These are phyloP conservation scores for Heliothis virescens DNA, from an alignment of 1,140 invertebrate species.

Conservation along the genomic window DNA sequence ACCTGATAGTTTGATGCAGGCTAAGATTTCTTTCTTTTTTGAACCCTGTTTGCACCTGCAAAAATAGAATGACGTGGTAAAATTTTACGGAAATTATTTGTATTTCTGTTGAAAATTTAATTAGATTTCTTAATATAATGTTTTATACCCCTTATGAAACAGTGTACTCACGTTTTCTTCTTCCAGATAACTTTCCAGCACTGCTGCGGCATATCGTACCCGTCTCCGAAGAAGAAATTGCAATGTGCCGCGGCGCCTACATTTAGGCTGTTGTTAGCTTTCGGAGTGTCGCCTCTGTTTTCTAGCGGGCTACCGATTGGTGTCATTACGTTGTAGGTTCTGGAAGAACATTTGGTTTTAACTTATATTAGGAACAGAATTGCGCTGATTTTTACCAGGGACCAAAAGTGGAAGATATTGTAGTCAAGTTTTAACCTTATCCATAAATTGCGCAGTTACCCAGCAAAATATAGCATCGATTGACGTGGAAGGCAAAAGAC, in stretches of 20 bases:
- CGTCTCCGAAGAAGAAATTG: slow-evolving; percentile 72
- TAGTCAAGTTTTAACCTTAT: no score
- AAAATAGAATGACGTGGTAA: slow-evolving; percentile 32
- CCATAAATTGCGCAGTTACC: neutral
- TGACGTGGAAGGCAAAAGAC: no score
- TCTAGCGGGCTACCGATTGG: slow-evolving; percentile 71
- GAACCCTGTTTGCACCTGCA: slow-evolving; percentile 80
- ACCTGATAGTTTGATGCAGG: slow-evolving; percentile 79
- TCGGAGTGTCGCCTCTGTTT: slow-evolving; percentile 52
- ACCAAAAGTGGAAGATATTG: no score
- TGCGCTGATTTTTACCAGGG: no score
- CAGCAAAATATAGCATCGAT: neutral
- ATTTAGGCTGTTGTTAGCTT: slow-evolving; percentile 24
- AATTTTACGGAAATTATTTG: neutral
- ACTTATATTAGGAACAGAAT: neutral
- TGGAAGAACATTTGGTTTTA: slow-evolving; percentile 29
- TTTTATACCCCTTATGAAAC: no score
- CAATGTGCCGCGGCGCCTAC: neutral
- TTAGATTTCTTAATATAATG: no score
- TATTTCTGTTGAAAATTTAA: no score
- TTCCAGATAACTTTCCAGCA: slow-evolving; percentile 77
- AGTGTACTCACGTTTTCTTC: slow-evolving; percentile 69
- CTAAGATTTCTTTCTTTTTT: slow-evolving; percentile 75
- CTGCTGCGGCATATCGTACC: slow-evolving; percentile 55
- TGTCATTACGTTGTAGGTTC: slow-evolving; percentile 58